Evolutionary conservation across 2,797 vertebrate species (phyloP).

Genomic region (Rhabdophis nuchalis): DNA sequence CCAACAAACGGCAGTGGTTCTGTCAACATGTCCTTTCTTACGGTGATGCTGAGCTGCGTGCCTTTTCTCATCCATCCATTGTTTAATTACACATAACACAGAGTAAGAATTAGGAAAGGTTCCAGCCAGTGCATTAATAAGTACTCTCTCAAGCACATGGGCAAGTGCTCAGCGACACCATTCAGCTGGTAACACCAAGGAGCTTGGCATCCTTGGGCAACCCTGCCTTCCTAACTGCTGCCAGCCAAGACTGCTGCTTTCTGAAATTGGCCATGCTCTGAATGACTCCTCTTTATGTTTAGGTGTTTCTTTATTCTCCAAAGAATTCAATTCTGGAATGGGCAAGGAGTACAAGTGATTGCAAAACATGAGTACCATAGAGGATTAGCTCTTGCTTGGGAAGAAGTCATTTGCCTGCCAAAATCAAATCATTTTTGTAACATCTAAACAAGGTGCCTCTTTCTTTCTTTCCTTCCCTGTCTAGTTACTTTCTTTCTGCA

Average conservation of each 20-base stretch:
- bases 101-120: background rate
- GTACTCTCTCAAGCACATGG: background rate
- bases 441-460: background rate
- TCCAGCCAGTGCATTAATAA: background rate
- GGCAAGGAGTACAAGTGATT: background rate
- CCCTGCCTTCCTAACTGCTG: background rate
- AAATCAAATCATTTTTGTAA: background rate
- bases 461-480: background rate
- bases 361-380: background rate
- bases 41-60: conserved; percentile 25
- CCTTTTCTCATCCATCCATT: conserved; percentile 22
- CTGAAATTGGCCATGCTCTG: background rate
- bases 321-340: background rate
- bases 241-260: background rate
- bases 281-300: background rate
- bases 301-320: background rate
- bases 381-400: background rate
- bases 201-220: background rate
- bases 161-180: background rate
- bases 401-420: background rate
- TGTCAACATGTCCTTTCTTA: background rate
- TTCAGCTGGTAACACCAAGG: background rate
- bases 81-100: conserved; percentile 35
- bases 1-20: background rate
- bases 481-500: background rate